Conservation (phyloP, 2,113 vertebrate species). For the Balaenoptera acutorostrata region DNA sequence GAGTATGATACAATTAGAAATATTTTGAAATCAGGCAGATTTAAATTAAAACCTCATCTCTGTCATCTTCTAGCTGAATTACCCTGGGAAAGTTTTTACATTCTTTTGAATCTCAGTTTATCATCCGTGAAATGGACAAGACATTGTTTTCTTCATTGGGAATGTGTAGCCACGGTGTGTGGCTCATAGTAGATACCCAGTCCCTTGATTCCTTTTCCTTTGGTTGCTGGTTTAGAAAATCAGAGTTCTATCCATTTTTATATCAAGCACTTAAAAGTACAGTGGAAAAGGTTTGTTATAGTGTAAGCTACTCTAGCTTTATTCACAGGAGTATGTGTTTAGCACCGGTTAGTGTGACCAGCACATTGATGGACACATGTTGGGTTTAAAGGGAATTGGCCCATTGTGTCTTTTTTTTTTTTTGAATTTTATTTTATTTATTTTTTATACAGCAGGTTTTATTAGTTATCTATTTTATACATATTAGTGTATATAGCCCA, state of each 20-base stretch:
- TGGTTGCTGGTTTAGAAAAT: background rate
- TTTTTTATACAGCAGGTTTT: too few relatives aligned
- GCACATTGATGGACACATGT: background rate
- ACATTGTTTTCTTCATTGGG: background rate
- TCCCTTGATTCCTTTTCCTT: background rate
- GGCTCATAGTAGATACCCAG: background rate
- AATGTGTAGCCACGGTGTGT: background rate
- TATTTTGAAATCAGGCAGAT: background rate
- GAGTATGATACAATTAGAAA: background rate
- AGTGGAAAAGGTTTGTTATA: background rate
- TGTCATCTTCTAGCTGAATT: background rate
- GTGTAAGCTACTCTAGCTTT: background rate
- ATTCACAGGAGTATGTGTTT: background rate
- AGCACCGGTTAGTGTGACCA: background rate
- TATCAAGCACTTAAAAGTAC: background rate
- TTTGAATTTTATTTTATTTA: too few relatives aligned
- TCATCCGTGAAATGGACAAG: background rate
- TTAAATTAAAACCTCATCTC: background rate
- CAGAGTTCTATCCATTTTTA: background rate
- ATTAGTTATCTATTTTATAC: too few relatives aligned
- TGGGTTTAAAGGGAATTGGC: background rate
- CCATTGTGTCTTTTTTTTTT: background rate
- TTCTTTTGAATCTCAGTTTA: background rate
- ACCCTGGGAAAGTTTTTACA: background rate
- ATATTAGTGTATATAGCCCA: background rate